phyloP scores from a whole-genome alignment of 2,888 invertebrate species.

The Orchestes rusci region DNA sequence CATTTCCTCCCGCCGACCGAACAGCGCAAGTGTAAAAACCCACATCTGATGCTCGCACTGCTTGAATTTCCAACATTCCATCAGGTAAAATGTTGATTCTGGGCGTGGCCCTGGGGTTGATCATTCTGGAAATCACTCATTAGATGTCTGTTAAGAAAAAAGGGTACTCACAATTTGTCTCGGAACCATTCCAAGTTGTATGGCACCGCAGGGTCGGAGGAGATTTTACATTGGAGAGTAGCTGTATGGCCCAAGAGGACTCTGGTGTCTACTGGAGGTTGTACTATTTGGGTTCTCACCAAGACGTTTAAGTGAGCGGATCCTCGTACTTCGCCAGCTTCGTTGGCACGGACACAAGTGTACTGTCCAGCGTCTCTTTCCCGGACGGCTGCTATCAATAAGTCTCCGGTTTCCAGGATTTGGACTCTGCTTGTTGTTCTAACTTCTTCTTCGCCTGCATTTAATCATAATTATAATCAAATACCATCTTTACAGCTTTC shows the following conservation, averaged over 20 bases:
- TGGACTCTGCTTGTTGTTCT: conserved; percentile 73
- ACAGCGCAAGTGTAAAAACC: conserved; percentile 91
- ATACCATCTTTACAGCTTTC: no score
- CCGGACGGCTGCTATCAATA: conserved; percentile 79
- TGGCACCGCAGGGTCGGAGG: conserved; percentile 81
- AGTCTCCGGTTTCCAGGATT: conserved; percentile 77
- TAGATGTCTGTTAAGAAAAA: background rate
- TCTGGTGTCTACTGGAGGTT: conserved; percentile 86
- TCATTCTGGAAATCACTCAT: conserved; percentile 40
- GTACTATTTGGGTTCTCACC: conserved; percentile 91
- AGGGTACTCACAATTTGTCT: conserved; percentile 62
- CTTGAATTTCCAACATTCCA: conserved; percentile 81
- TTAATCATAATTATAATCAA: conserved; percentile 1
- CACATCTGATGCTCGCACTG: conserved; percentile 86
- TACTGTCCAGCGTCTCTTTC: conserved; percentile 83
- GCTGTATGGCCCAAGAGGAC: conserved; percentile 90
- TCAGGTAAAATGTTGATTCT: conserved; percentile 69
- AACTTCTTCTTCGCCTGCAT: conserved; percentile 52
- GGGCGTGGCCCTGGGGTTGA: conserved; percentile 53
- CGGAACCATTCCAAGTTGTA: conserved; percentile 86
- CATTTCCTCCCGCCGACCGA: conserved; percentile 86
- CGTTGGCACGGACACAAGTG: conserved; percentile 81
- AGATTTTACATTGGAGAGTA: conserved; percentile 88
- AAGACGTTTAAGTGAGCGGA: conserved; percentile 72
- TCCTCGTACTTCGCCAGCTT: conserved; percentile 78